phyloP scores from a whole-genome alignment of 2,888 invertebrate genomes.

The Dendrolimus houi region DNA sequence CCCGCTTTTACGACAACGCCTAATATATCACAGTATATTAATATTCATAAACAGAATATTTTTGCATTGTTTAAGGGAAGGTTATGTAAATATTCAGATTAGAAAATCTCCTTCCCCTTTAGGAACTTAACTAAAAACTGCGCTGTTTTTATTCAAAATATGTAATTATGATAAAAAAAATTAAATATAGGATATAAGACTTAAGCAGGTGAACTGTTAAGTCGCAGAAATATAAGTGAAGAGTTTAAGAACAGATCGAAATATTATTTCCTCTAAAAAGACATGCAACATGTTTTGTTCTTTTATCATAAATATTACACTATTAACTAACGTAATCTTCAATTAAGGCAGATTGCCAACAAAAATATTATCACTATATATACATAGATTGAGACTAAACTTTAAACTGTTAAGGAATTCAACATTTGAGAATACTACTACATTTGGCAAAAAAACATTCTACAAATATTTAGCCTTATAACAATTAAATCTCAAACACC shows the following conservation, averaged over 20 bases:
- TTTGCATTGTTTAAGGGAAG: slow-evolving; percentile 1
- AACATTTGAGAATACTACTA: slow-evolving; percentile 44
- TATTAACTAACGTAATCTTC: background rate
- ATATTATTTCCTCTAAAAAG: background rate
- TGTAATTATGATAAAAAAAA: too few species aligned
- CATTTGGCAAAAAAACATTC: slow-evolving; percentile 11
- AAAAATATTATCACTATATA: too few species aligned
- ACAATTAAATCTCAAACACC: slow-evolving; percentile 10
- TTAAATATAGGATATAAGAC: too few species aligned
- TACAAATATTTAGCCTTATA: slow-evolving; percentile 19
- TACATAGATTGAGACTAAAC: background rate
- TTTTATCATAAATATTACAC: too few species aligned
- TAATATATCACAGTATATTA: too few species aligned
- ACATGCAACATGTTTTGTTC: background rate
- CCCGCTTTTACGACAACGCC: too few species aligned
- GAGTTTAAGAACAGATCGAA: too few species aligned
- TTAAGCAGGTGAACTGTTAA: too few species aligned
- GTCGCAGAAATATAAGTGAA: too few species aligned
- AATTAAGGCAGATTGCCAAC: background rate
- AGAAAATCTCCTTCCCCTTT: slow-evolving; percentile 30
- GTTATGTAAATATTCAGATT: background rate
- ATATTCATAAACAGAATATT: slow-evolving; percentile 1
- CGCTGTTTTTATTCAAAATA: too few species aligned
- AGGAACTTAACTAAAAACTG: background rate
- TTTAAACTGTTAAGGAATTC: slow-evolving; percentile 53